Conservation (phyloP, 2,797 vertebrate genomes). For the Centropyge bicolor region DNA sequence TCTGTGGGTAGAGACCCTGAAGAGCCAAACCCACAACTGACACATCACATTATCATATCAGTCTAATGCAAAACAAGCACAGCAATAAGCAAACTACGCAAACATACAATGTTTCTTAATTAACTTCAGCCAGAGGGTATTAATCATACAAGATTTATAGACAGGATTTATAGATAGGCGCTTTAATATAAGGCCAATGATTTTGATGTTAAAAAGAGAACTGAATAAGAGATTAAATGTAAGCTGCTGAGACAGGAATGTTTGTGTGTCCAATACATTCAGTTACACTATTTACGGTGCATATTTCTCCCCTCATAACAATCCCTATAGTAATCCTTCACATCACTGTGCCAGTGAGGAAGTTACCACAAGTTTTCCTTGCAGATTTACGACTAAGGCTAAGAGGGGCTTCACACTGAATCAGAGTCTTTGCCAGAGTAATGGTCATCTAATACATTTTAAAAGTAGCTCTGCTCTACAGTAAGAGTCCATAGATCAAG, state of each 20-base stretch:
- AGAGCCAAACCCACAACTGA: constrained; percentile 69
- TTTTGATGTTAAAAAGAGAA: constrained; percentile 7
- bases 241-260: constrained; percentile 13
- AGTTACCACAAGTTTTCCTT: constrained; percentile 25
- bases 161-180: background rate
- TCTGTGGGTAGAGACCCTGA: constrained; percentile 51
- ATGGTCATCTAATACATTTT: constrained; percentile 47
- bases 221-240: background rate
- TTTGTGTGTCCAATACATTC: constrained; percentile 1
- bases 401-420: constrained; percentile 24
- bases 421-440: constrained; percentile 32
- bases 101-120: constrained; percentile 29
- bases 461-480: constrained; percentile 34
- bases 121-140: constrained; percentile 31
- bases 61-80: constrained; percentile 49
- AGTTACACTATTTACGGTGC: background rate
- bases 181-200: background rate
- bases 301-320: constrained; percentile 1
- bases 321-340: background rate
- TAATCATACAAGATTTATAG: constrained; percentile 17
- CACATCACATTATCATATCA: constrained; percentile 55
- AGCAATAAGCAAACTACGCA: constrained; percentile 24
- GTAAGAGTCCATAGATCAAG: constrained; percentile 48
- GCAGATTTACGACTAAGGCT: constrained; percentile 36
- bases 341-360: constrained; percentile 16